A percentile compares a stretch with the other conserved stretches of the same genome.
phyloP scores from a whole-genome alignment of 2,797 vertebrate species.

The Lagocephalus sceleratus region DNA sequence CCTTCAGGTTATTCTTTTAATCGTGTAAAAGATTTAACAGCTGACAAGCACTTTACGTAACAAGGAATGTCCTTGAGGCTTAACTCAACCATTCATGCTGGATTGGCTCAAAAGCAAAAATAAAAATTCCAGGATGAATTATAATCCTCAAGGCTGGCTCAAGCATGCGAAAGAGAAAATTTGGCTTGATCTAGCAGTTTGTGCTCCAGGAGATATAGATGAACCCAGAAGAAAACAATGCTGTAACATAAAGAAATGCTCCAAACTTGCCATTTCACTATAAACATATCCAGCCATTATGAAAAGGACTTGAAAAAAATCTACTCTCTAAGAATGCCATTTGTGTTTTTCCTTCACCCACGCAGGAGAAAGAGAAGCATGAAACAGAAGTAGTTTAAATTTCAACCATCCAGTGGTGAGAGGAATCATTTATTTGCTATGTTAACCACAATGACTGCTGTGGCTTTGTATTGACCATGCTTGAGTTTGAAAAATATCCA shows the following conservation, averaged over 20 bases:
- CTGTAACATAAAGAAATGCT: not conserved
- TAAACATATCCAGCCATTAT: conserved; percentile 1
- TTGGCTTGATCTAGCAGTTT: not conserved
- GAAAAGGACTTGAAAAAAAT: not conserved
- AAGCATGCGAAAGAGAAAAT: not conserved
- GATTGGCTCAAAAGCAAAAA: not conserved
- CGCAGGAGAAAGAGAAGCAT: not conserved
- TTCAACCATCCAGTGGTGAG: not conserved
- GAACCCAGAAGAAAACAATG: not conserved
- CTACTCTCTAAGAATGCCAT: too few species aligned
- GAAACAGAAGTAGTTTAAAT: not conserved
- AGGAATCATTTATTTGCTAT: not conserved
- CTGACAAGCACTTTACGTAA: too few species aligned
- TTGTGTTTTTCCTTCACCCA: not conserved
- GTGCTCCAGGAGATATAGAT: not conserved
- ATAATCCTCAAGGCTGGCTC: not conserved
- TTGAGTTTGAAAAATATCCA: too few species aligned
- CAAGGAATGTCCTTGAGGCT: too few species aligned
- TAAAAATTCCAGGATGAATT: not conserved
- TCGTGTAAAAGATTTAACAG: too few species aligned
- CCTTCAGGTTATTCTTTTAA: too few species aligned
- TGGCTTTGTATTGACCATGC: too few species aligned
- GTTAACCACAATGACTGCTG: too few species aligned
- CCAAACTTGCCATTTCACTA: not conserved
- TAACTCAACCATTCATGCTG: too few species aligned